Base-by-base conservation (phyloP, 2,888 invertebrate species). In the Patella ulyssiponensis region DNA sequence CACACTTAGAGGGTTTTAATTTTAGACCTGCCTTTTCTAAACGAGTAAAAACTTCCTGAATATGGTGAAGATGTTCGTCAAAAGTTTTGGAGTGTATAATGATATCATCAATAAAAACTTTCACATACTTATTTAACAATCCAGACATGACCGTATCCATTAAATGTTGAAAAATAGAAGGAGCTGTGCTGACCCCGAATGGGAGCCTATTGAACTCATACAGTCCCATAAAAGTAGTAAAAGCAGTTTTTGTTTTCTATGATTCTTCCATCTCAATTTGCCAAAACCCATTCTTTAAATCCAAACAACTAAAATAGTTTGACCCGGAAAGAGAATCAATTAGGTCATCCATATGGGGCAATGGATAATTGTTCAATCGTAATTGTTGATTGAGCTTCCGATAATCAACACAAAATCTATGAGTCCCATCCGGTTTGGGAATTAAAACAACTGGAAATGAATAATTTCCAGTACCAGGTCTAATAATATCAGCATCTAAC, bases 1-100 rank as follows among this genome's bases (percentile, higher is more conserved):
- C 51, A 71, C 78, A 75, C 56, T 78, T 78, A n/a, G 75, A 51
- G 7, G 75, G 54, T 56, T 78, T 78, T 33, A 78, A 33, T 51
- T 51, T 71, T 23, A 78, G 56, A 3, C 78, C 78, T 20, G 78
- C 75, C 9, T 23, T 51, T 14, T 64, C 70, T 27, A 78, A 44
- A 23, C 72, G n/a, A 11, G 23, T 23, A 33, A 78, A 76, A 12
- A 78, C 75, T 17, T 73, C 53, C 5, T n/a, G 17, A 27, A 79
- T 69, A 53, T 78, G 56, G 17, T 33, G 53, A 23, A 64, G 23
- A 71, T 78, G 78, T 3, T 71, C 71, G 5, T 70, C 33, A 75
- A 72, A 72, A 0, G 72, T 72, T 52, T 51, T 72, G 15, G 72
- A 72, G 51, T 72, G 54, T 23, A 72, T 44, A 14, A 76, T 27